Percentiles rank a stretch among this genome's conserved stretches.
Conservation (phyloP, 2,888 invertebrate species). For the Theretra japonica region DNA sequence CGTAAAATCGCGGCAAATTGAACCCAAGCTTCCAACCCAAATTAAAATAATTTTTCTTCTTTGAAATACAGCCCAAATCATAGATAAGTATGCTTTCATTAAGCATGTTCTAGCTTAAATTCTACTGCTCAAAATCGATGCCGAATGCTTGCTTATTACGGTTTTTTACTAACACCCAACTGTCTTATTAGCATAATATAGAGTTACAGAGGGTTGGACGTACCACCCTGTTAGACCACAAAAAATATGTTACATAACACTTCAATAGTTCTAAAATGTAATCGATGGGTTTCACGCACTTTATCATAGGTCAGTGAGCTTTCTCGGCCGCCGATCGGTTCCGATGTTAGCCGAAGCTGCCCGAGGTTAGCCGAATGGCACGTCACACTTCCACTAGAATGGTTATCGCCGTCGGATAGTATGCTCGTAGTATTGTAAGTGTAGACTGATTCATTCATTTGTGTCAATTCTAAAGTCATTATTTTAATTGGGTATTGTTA, state of each 20-base stretch:
- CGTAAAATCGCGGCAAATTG: too few relatives aligned
- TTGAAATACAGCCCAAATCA: too few relatives aligned
- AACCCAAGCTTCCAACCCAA: too few relatives aligned
- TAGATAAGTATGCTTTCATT: too few relatives aligned
- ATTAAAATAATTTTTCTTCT: too few relatives aligned
- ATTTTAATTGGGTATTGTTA: constrained; percentile 20
- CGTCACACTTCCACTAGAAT: constrained; percentile 32
- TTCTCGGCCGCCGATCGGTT: constrained; percentile 54
- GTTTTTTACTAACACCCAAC: background rate
- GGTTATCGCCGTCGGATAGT: constrained; percentile 8
- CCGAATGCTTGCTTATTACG: too few relatives aligned
- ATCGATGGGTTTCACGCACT: constrained; percentile 38
- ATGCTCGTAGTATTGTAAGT: constrained; percentile 12
- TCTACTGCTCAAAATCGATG: too few relatives aligned
- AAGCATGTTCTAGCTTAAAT: too few relatives aligned
- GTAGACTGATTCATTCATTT: constrained; percentile 30
- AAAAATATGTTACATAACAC: constrained; percentile 13
- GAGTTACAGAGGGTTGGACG: background rate
- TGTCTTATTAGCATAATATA: background rate
- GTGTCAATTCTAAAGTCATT: constrained; percentile 33
- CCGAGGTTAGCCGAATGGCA: constrained; percentile 56
- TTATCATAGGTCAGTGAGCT: constrained; percentile 72
- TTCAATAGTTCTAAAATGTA: constrained; percentile 22
- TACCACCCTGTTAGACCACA: background rate
- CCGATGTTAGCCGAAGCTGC: constrained; percentile 54